Evolutionary conservation across 1,140 invertebrate species (phyloP).

Genomic region (Drosophila azteca): DNA sequence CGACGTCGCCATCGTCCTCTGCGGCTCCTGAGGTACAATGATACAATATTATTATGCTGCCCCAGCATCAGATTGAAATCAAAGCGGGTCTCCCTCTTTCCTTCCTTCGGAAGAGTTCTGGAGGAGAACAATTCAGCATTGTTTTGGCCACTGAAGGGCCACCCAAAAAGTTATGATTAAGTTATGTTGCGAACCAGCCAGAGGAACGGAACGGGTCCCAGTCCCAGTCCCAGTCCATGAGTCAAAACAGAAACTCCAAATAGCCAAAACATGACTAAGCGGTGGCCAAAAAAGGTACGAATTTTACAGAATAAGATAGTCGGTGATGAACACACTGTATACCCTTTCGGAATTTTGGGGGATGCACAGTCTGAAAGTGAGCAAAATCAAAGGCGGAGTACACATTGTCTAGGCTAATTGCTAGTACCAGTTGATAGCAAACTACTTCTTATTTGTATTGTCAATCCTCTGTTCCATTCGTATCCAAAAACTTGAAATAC

Average conservation of each 20-base stretch:
- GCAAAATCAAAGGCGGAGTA: neutral
- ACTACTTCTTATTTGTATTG: too few relatives aligned
- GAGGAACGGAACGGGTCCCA: slow-evolving; percentile 20
- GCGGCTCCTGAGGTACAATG: slow-evolving; percentile 78
- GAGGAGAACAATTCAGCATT: slow-evolving; percentile 74
- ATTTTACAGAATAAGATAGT: slow-evolving; percentile 1
- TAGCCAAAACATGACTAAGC: slow-evolving; percentile 79
- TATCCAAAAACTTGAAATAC: too few relatives aligned
- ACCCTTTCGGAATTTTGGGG: neutral
- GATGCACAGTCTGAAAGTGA: too few relatives aligned
- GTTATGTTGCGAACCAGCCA: slow-evolving; percentile 57
- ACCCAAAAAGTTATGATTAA: slow-evolving; percentile 83
- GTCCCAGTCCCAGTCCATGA: slow-evolving; percentile 33
- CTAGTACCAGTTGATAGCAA: too few relatives aligned
- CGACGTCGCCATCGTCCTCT: slow-evolving; percentile 29
- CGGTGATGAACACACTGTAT: slow-evolving; percentile 15
- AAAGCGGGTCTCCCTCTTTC: slow-evolving; percentile 46
- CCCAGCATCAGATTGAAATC: slow-evolving; percentile 77
- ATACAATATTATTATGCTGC: slow-evolving; percentile 81
- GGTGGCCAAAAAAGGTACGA: slow-evolving; percentile 12
- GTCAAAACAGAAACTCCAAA: slow-evolving; percentile 53
- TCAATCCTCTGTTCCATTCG: too few relatives aligned
- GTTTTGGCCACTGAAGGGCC: slow-evolving; percentile 73
- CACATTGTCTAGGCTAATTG: too few relatives aligned
- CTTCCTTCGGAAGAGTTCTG: slow-evolving; percentile 5